Conservation (phyloP, 2,888 invertebrate genomes). For the Melanostoma scalare region DNA sequence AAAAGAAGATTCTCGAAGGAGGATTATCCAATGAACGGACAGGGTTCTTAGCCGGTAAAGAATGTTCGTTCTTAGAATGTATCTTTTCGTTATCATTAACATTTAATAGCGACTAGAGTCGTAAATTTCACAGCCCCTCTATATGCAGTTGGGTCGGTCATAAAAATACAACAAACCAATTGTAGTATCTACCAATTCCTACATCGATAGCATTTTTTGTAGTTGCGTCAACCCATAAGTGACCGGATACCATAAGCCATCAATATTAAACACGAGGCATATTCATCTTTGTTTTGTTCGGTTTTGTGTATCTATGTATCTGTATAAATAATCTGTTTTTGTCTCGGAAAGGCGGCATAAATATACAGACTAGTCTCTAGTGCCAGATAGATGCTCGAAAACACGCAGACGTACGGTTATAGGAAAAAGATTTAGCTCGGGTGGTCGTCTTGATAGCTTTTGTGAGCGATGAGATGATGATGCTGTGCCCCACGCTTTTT, state of each 20-base stretch:
- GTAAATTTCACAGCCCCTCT: slow-evolving; percentile 54
- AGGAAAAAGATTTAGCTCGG: slow-evolving; percentile 71
- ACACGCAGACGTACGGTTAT: slow-evolving; percentile 23
- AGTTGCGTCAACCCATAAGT: slow-evolving; percentile 72
- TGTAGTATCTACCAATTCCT: slow-evolving; percentile 45
- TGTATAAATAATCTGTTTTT: slow-evolving; percentile 46
- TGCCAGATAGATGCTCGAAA: not conserved
- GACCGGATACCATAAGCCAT: slow-evolving; percentile 73
- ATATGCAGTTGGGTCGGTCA: slow-evolving; percentile 5
- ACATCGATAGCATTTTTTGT: slow-evolving; percentile 61
- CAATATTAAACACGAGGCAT: slow-evolving; percentile 73
- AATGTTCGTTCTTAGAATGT: slow-evolving; percentile 38
- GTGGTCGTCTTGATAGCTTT: slow-evolving; percentile 68
- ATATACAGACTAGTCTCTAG: slow-evolving; percentile 29
- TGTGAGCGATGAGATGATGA: slow-evolving; percentile 60
- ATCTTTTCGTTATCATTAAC: slow-evolving; percentile 42
- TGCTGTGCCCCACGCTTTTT: slow-evolving; percentile 56
- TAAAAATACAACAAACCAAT: slow-evolving; percentile 42
- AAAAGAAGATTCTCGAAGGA: not conserved
- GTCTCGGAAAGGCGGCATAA: slow-evolving; percentile 36
- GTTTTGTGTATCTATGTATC: slow-evolving; percentile 21
- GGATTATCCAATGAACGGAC: not conserved
- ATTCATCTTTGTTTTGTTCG: slow-evolving; percentile 57
- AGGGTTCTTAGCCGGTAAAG: slow-evolving; percentile 19
- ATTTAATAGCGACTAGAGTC: slow-evolving; percentile 58